These are phyloP conservation scores for Fregata magnificens DNA, from an alignment of 2,113 vertebrate genomes.

Conservation along the genomic window DNA sequence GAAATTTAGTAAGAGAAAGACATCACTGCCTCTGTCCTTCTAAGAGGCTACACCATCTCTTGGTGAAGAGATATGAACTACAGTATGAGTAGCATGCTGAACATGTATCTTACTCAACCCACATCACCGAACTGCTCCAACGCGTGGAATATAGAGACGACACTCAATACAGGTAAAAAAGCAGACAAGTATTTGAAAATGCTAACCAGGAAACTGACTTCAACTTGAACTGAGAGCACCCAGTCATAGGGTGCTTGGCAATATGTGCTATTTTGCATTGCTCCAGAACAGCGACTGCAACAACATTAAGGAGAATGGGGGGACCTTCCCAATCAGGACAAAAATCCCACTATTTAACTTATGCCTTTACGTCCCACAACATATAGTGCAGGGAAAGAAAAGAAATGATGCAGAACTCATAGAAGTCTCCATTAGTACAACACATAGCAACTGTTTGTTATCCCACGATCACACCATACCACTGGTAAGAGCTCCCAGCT, in stretches of 20 bases:
- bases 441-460: not conserved
- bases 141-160: not conserved
- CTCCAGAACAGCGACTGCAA: not conserved
- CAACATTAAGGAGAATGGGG: not conserved
- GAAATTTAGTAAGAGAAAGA: not conserved
- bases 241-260: not conserved
- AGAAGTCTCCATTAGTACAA: not conserved
- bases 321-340: not conserved
- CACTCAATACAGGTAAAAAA: not conserved
- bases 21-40: not conserved
- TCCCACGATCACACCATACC: accelerated
- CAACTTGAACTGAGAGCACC: not conserved
- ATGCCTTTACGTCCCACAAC: not conserved
- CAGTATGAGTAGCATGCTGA: not conserved
- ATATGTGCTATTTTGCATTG: accelerated
- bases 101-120: not conserved
- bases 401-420: not conserved
- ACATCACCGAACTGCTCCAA: not conserved
- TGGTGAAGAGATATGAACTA: not conserved
- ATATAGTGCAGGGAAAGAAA: accelerated
- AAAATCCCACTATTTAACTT: not conserved
- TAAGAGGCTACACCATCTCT: not conserved
- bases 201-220: not conserved
- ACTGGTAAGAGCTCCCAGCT: not conserved
- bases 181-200: not conserved